Evolutionary conservation across 2,888 invertebrate species (phyloP), one percentile per base, ranked within the genome.

Genomic region (Andricus curvator): DNA sequence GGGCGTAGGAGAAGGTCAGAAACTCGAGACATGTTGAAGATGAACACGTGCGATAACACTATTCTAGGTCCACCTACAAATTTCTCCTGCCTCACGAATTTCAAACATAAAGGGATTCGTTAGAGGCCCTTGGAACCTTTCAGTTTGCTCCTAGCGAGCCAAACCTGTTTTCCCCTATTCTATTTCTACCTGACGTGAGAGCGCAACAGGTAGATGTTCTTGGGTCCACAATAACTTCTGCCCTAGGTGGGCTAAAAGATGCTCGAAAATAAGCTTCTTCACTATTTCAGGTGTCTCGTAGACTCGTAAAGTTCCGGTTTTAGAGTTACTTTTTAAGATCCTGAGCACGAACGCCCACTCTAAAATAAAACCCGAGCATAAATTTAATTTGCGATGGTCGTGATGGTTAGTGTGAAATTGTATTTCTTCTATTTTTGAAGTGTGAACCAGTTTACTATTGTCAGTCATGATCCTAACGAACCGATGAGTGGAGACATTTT

Each of bases 1-100:
- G 25, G 29, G 64, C 25, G 64, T 29, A 64, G 64, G 64, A 13
- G 20, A n/a, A n/a, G 56, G 74, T 56, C 33, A 56, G n/a, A 56
- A 56, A 74, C 20, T 33, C 4, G 20, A 68, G 48, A 68, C 37
- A 33, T 77, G 48, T 48, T 48, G 56, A 76, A 76, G 83, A 83
- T 82, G 80, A 80, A 80, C 81, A 83, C 83, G 82, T 81, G 80
- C 81, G 84, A 84, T 83, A 84, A 81, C 78, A 68, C 17, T 20
- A 65, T 6, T 80, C 17, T 80, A 80, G 77, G 79, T 81, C 78
- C 81, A 84, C 74, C 81, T 79, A 79, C 60, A 60, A 77, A 79
- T 77, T 80, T 79, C n/a, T 37, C 62, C 65, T 66, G 22, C 60
- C 77, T 51, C 62, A 51, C 48, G 64, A 25, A 62, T 68, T 81